A percentile compares a stretch with the other conserved stretches of the same genome.
These are phyloP conservation scores for Macrobrachium nipponense DNA, from an alignment of 1,140 invertebrate genomes.

Conservation along the genomic window DNA sequence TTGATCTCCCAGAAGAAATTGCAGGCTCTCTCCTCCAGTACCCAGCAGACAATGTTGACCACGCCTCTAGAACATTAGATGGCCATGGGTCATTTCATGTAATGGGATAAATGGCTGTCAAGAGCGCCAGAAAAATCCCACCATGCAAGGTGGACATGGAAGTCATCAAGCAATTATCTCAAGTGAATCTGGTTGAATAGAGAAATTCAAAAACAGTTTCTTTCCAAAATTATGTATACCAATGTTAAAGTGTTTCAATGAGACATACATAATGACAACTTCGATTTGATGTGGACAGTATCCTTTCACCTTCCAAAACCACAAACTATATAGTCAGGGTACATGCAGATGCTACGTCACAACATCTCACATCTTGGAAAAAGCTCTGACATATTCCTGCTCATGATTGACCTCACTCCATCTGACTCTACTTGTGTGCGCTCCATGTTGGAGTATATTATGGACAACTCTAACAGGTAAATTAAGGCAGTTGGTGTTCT, in stretches of 20 bases:
- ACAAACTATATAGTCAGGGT: background rate
- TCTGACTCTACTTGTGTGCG: background rate
- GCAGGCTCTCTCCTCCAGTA: too few species aligned
- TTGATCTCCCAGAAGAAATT: too few species aligned
- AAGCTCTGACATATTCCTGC: too few species aligned
- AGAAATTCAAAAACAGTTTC: background rate
- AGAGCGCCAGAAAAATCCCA: too few species aligned
- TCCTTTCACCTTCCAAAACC: background rate
- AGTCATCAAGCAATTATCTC: too few species aligned
- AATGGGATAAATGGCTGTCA: too few species aligned
- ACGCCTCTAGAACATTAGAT: too few species aligned
- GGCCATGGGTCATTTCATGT: too few species aligned
- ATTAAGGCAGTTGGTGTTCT: too few species aligned
- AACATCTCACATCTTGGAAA: conserved; percentile 2
- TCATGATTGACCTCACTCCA: too few species aligned
- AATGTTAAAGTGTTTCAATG: background rate
- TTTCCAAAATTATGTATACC: background rate
- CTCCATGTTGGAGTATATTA: background rate
- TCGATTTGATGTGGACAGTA: background rate
- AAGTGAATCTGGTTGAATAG: background rate
- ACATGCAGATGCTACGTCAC: background rate
- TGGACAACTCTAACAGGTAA: background rate
- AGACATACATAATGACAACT: background rate
- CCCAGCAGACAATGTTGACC: too few species aligned
- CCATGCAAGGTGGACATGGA: too few species aligned